Percentiles rank a stretch among this genome's conserved stretches.
These are phyloP conservation scores for Leptodirus hochenwartii DNA, from an alignment of 2,888 invertebrate genomes.

Conservation along the genomic window DNA sequence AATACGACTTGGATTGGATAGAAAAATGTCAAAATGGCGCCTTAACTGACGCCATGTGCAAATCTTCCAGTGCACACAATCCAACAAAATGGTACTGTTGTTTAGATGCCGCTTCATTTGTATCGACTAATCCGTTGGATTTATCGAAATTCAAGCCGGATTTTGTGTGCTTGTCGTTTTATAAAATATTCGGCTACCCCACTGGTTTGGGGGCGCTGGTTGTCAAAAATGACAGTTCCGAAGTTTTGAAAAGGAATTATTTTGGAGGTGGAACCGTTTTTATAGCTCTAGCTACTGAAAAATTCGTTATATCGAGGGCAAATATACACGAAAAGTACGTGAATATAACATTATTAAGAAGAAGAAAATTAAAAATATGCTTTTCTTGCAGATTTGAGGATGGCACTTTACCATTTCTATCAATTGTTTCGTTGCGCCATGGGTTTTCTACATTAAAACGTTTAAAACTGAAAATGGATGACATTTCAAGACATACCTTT, in stretches of 20 bases:
- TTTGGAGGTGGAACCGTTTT: slow-evolving; percentile 93
- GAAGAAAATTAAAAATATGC: too few relatives aligned
- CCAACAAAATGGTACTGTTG: slow-evolving; percentile 68
- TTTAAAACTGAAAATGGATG: slow-evolving; percentile 43
- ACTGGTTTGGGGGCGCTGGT: slow-evolving; percentile 86
- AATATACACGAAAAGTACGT: slow-evolving; percentile 54
- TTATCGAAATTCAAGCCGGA: slow-evolving; percentile 57
- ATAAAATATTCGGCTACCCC: slow-evolving; percentile 93
- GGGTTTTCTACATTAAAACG: slow-evolving; percentile 60
- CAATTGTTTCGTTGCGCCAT: slow-evolving; percentile 62
- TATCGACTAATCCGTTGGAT: slow-evolving; percentile 60
- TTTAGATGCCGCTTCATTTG: slow-evolving; percentile 74
- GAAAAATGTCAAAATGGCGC: slow-evolving; percentile 39
- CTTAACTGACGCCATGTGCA: slow-evolving; percentile 27
- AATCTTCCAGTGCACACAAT: slow-evolving; percentile 25
- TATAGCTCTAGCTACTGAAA: slow-evolving; percentile 53
- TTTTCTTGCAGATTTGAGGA: slow-evolving; percentile 66
- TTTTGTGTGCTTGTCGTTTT: slow-evolving; percentile 85
- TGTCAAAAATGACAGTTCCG: slow-evolving; percentile 45
- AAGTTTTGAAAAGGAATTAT: slow-evolving; percentile 49
- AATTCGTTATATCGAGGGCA: slow-evolving; percentile 51
- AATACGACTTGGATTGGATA: slow-evolving; percentile 67
- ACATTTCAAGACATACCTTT: slow-evolving; percentile 57
- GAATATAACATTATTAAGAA: too few relatives aligned
- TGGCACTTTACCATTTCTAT: slow-evolving; percentile 77